Conservation (phyloP, 92 coral and sea anemone genomes). For the Montipora capitata region DNA sequence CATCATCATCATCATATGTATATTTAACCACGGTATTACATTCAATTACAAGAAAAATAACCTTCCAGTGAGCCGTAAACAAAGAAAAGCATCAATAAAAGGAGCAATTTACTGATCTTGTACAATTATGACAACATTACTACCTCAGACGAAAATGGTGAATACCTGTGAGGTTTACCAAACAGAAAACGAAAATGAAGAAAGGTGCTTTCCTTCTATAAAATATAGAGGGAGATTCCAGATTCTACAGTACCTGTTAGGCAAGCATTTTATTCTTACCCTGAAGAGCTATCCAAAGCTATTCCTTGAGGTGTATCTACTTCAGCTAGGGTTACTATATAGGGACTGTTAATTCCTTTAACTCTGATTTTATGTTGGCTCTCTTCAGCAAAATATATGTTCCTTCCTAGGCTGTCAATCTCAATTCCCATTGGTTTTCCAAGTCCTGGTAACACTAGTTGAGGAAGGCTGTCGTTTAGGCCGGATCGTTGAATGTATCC, state of each 20-base stretch:
- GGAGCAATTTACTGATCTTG: background rate
- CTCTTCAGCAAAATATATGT: constrained; percentile 27
- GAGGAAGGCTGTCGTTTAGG: constrained; percentile 21
- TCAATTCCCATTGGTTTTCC: constrained; percentile 2
- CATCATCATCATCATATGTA: no score
- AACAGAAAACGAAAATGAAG: no score
- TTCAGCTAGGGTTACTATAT: background rate
- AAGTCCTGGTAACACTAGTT: constrained; percentile 15
- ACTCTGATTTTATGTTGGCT: background rate
- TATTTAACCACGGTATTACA: no score
- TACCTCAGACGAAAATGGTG: no score
- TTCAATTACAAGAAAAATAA: no score
- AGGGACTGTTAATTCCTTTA: background rate
- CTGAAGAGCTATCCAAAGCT: background rate
- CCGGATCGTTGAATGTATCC: constrained; percentile 32
- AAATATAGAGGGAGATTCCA: no score
- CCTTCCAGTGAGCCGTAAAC: no score
- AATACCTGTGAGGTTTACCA: no score
- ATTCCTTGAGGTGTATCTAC: constrained; percentile 31
- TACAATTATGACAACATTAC: background rate
- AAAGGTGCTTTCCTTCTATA: no score
- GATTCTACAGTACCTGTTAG: no score
- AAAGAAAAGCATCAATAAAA: no score
- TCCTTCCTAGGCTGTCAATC: constrained; percentile 32
- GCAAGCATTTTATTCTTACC: background rate